Evolutionary conservation across 53 echinoderm and acorn worm species (phyloP).

Genomic region (Astropecten irregularis): DNA sequence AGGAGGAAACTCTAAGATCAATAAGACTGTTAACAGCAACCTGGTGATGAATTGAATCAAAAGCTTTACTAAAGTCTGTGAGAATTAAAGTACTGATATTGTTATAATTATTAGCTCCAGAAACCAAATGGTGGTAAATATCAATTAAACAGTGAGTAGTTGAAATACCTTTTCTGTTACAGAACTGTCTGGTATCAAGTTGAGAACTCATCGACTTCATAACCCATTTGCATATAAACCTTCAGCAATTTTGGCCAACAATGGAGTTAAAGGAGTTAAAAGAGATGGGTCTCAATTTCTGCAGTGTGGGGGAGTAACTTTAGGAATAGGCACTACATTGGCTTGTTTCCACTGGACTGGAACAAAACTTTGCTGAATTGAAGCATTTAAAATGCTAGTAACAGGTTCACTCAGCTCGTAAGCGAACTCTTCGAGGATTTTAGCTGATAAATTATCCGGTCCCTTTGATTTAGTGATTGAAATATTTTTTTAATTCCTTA

Average conservation of each 20-base stretch:
- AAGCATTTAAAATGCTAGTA: not conserved
- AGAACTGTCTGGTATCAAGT: not conserved
- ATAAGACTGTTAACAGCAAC: too few relatives aligned
- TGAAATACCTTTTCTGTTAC: too few relatives aligned
- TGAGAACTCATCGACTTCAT: not conserved
- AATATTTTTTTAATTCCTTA: not conserved
- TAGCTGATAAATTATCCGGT: not conserved
- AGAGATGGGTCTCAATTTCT: too few relatives aligned
- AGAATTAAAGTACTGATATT: too few relatives aligned
- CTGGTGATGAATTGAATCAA: too few relatives aligned
- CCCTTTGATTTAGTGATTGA: not conserved
- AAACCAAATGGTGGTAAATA: too few relatives aligned
- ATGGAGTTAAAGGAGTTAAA: too few relatives aligned
- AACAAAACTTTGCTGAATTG: not conserved
- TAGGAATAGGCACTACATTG: not conserved
- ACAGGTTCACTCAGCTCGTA: not conserved
- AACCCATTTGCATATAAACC: not conserved
- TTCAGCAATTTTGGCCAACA: not conserved
- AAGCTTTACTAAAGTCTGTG: too few relatives aligned
- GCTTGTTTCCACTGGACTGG: not conserved
- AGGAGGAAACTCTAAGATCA: too few relatives aligned
- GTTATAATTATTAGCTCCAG: too few relatives aligned
- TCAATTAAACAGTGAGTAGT: too few relatives aligned
- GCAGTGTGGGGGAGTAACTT: too few relatives aligned
- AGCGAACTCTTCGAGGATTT: not conserved